Evolutionary conservation across 2,113 vertebrate genomes (phyloP), one percentile per base, ranked within the genome.

Genomic region (Solea senegalensis): DNA sequence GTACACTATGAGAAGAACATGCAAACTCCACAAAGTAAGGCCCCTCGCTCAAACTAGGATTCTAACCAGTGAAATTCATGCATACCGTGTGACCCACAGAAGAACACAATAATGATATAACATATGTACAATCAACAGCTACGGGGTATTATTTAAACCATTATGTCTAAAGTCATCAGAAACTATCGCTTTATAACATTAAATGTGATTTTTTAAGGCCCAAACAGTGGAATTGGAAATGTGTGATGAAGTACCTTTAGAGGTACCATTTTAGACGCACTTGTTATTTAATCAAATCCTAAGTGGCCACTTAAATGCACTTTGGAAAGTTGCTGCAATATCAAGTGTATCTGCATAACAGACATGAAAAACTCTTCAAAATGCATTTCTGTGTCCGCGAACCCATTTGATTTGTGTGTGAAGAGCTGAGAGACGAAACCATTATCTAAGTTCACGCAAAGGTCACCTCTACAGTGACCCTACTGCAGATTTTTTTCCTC

Each of bases 401-500:
- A 70, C 40, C 27, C 15, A 7, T 64, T 44, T 46, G 27, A 12
- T 53, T 65, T n/a, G 13, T 50, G 65, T 40, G 49, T 60, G 69
- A 55, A 51, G 67, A 60, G 67, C 55, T 76, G 67, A 51, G n/a
- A 41, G 56, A 50, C 7, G 8, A 34, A 34, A 34, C 34, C 2
- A 34, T 66, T 6, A 9, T 26, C 15, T 7, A 16, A 72, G 57
- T 81, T 74, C 28, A 34, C 16, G 54, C 0, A 53, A 83, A 78
- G 80, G 76, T 84, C 73, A 2, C 46, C 44, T 14, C 53, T 49
- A 57, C 61, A 57, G 57, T 67, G 81, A 84, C 26, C 52, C 11
- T 34, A 46, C 54, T 51, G 2, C 63, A 26, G 81, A 21, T 21
- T 21, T 67, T 80, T 77, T 79, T 86, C 72, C 72, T 66, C 75